A percentile compares a stretch with the other conserved stretches of the same genome.
Evolutionary conservation across 2,797 vertebrate genomes (phyloP).

Genomic region (Pseudochirops cupreus): DNA sequence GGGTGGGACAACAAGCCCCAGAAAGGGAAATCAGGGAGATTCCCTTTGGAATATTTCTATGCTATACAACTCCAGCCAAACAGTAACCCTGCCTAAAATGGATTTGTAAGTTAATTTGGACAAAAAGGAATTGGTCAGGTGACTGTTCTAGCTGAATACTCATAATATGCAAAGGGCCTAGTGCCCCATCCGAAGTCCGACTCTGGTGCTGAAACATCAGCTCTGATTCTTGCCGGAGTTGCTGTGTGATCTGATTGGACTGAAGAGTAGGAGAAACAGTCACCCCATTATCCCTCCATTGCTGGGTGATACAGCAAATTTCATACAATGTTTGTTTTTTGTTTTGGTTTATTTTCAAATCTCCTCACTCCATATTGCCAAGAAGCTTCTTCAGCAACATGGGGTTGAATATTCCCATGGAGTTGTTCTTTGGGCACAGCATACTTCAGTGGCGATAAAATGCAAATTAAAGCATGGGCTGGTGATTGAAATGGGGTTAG

Average conservation of each 20-base stretch:
- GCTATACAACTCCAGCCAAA: neutral
- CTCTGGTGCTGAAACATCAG: slow-evolving; percentile 35
- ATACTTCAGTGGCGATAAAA: slow-evolving; percentile 26
- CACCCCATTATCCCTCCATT: slow-evolving; percentile 77
- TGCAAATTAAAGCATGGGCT: slow-evolving; percentile 28
- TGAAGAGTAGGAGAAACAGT: slow-evolving; percentile 68
- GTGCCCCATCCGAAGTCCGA: rapidly evolving
- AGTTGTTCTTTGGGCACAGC: slow-evolving; percentile 7
- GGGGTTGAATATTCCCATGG: slow-evolving; percentile 30
- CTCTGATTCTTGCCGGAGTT: slow-evolving; percentile 62
- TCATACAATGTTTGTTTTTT: slow-evolving; percentile 70
- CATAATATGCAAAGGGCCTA: neutral
- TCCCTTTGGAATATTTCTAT: neutral
- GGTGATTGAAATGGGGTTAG: neutral
- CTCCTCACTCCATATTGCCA: slow-evolving; percentile 5
- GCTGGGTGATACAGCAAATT: slow-evolving; percentile 64
- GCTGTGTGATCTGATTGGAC: slow-evolving; percentile 67
- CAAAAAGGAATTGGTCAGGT: neutral
- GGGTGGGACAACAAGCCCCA: neutral
- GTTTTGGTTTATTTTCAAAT: slow-evolving; percentile 69
- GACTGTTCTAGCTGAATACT: neutral
- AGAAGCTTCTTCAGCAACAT: neutral
- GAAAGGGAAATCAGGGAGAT: neutral
- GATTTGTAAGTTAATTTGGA: neutral
- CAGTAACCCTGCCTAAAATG: neutral